Percentiles rank a stretch among this genome's conserved stretches.
phyloP scores from a whole-genome alignment of 2,113 vertebrate species.

The Atherinomorus stipes region DNA sequence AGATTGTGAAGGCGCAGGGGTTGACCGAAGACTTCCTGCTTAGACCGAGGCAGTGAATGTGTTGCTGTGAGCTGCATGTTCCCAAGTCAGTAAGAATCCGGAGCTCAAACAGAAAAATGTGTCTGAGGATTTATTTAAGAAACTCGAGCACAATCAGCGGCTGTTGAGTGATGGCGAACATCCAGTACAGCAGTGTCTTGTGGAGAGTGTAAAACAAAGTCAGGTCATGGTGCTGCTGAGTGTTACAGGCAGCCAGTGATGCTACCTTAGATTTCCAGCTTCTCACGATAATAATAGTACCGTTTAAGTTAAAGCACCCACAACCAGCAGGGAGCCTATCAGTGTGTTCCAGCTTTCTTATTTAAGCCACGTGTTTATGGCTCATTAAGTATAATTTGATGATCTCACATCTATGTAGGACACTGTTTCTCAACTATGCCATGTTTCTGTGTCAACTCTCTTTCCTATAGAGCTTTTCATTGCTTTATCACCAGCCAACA shows the following conservation, averaged over 20 bases:
- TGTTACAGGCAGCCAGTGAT: neutral
- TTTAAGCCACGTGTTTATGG: conserved; percentile 50
- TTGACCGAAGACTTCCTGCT: conserved; percentile 62
- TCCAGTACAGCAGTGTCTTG: neutral
- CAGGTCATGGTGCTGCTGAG: neutral
- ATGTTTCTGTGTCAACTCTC: conserved; percentile 19
- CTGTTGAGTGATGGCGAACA: conserved; percentile 32
- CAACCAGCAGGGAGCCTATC: neutral
- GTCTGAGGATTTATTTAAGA: conserved; percentile 34
- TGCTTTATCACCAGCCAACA: neutral
- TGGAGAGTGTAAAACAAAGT: conserved; percentile 11
- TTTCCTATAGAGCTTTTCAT: neutral
- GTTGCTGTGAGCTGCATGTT: conserved; percentile 43
- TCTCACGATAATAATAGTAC: neutral
- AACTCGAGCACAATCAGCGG: conserved; percentile 8
- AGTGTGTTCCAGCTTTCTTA: conserved; percentile 38
- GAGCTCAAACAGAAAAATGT: conserved; percentile 35
- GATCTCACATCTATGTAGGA: conserved; percentile 39
- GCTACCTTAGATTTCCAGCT: neutral
- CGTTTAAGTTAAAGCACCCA: neutral
- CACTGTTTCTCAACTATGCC: neutral
- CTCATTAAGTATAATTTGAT: conserved; percentile 49
- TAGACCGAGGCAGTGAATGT: conserved; percentile 31
- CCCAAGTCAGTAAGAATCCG: conserved; percentile 35
- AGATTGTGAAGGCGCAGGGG: conserved; percentile 49